Base-by-base conservation (phyloP, 2,113 vertebrate genomes). In the Eretmochelys imbricata region DNA sequence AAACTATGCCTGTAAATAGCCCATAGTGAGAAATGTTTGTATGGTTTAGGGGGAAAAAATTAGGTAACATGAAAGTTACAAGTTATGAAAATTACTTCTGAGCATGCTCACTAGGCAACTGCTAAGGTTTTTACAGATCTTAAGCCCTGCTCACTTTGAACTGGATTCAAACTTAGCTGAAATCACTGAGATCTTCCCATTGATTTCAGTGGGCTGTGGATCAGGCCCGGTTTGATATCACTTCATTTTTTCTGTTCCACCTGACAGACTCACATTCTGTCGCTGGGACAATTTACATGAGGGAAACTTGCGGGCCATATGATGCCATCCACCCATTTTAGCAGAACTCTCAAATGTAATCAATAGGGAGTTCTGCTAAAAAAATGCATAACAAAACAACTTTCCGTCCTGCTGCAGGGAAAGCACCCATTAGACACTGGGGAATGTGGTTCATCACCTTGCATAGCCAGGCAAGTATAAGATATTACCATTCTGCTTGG, bases 391-490 rank as follows among this genome's bases (percentile, higher is more conserved):
- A 10, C 46, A 80, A 90, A 89, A 35, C 31, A 8, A 29, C 17
- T 5, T 80, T 85, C 25, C 79, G 31, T 59, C 46, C 20, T 42
- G 88, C 16, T 50, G 0, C 0, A 91, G 62, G 27, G 29, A 35
- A 1, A 0, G 11, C 51, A 2, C 46, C 14, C 10, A 86, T 42
- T 31, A 85, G 53, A 25, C 17, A 78, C 19, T 0, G 1, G 5
- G 22, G 11, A 46, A 76, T 76, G 5, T 25, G 6, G 19, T 3
- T 13, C 83, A 48, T 1, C 0, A 0, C 27, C 2, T 31, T 83
- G 20, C 17, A 78, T 82, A 3, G 0, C 51, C 2, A 6, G 29
- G 84, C 69, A 9, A 46, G 10, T 42, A 50, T 78, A 93, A 88
- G 35, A 29, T 92, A 22, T 25, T 53, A 57, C 0, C 0, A 82